Conservation (phyloP, 2,888 invertebrate species). For the Achlya flavicornis region DNA sequence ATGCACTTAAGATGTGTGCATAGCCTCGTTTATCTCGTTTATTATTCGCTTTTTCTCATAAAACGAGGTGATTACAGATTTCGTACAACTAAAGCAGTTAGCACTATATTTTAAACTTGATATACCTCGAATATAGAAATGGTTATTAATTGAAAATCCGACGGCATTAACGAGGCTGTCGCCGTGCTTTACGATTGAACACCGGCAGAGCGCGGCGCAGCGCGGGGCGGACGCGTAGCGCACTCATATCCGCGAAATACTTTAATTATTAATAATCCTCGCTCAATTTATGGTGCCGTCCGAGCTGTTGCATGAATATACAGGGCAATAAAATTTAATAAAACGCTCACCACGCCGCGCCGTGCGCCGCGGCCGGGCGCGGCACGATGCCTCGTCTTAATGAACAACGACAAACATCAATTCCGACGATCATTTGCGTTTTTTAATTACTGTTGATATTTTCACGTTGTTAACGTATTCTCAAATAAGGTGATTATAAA, state of each 20-base stretch:
- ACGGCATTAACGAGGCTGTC: constrained; percentile 53
- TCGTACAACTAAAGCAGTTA: constrained; percentile 38
- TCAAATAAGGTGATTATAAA: constrained; percentile 71
- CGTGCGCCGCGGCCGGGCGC: constrained; percentile 24
- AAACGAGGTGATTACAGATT: constrained; percentile 48
- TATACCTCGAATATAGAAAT: constrained; percentile 34
- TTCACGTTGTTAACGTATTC: constrained; percentile 78
- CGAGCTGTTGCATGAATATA: constrained; percentile 46
- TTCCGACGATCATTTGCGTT: constrained; percentile 69
- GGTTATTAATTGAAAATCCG: constrained; percentile 53
- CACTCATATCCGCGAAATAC: constrained; percentile 44
- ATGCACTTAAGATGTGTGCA: constrained; percentile 59
- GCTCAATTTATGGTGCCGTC: constrained; percentile 50
- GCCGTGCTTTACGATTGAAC: constrained; percentile 35
- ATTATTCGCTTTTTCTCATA: constrained; percentile 45
- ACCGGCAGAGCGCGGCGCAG: constrained; percentile 7
- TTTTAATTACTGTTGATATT: constrained; percentile 79
- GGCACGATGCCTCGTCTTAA: constrained; percentile 53
- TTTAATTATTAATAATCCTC: constrained; percentile 53
- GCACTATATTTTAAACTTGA: constrained; percentile 47
- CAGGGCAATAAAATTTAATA: constrained; percentile 69
- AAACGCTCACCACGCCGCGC: constrained; percentile 63
- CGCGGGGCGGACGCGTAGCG: constrained; percentile 25
- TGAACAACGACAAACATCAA: constrained; percentile 69
- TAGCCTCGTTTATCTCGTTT: constrained; percentile 42